These are phyloP conservation scores for Gerosis bhagava DNA, from an alignment of 2,888 invertebrate species.

Conservation along the genomic window DNA sequence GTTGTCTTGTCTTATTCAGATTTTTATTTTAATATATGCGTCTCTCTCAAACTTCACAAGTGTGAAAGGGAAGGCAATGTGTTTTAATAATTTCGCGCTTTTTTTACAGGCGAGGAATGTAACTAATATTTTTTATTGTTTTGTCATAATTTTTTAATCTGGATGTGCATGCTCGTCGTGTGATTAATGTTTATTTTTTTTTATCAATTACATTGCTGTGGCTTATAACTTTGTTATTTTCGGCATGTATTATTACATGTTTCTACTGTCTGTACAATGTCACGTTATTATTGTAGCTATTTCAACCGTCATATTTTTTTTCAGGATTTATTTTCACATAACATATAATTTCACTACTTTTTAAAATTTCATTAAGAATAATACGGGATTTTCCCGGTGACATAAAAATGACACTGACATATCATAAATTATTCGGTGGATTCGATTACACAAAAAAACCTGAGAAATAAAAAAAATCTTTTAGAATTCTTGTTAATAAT, in stretches of 20 bases:
- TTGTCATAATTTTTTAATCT: not conserved
- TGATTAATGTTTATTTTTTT: not conserved
- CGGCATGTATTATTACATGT: not conserved
- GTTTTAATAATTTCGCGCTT: constrained; percentile 10
- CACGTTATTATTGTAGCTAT: no score
- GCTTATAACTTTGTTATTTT: not conserved
- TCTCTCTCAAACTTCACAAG: not conserved
- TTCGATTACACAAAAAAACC: no score
- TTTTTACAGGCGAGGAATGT: constrained; percentile 9
- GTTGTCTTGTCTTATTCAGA: constrained; percentile 15
- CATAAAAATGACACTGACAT: no score
- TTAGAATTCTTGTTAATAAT: no score
- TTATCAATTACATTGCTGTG: not conserved
- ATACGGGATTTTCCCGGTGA: no score
- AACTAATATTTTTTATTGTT: constrained; percentile 7
- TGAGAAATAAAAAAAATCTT: no score
- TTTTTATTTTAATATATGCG: not conserved
- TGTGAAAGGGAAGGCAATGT: constrained; percentile 14
- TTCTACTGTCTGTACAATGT: no score
- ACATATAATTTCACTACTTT: no score
- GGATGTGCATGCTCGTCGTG: constrained; percentile 7
- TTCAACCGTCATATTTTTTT: no score
- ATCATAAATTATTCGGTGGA: no score
- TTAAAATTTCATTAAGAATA: no score
- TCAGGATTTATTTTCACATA: no score